phyloP scores from a whole-genome alignment of 2,888 invertebrate genomes.

The Mesoligia furuncula region DNA sequence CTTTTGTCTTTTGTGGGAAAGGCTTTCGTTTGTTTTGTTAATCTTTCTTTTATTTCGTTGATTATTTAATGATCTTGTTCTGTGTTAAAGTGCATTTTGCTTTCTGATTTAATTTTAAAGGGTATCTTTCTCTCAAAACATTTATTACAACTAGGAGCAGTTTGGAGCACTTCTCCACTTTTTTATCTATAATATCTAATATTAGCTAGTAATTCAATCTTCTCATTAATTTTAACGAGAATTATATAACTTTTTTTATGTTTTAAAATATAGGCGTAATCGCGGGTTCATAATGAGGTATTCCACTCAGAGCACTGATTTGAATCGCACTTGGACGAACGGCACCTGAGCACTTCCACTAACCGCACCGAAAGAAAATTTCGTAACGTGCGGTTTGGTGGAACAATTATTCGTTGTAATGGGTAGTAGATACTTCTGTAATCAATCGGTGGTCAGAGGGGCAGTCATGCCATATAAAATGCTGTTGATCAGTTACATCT shows the following conservation, averaged over 20 bases:
- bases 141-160: background rate
- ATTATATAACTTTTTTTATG: background rate
- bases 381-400: too few species aligned
- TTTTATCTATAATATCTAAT: background rate
- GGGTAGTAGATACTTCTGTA: background rate
- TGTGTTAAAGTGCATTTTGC: background rate
- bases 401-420: too few species aligned
- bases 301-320: too few species aligned
- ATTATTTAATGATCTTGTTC: background rate
- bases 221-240: background rate
- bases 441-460: too few species aligned
- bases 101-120: background rate
- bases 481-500: too few species aligned
- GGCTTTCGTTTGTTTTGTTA: constrained; percentile 17
- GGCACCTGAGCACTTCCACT: too few species aligned
- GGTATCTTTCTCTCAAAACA: too few species aligned
- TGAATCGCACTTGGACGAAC: too few species aligned
- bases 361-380: too few species aligned
- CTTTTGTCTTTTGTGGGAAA: constrained; percentile 22
- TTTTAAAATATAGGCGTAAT: background rate
- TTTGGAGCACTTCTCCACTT: background rate
- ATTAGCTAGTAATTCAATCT: background rate
- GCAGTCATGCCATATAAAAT: too few species aligned
- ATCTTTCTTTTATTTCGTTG: background rate
- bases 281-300: background rate